A percentile compares a stretch with the other conserved stretches of the same genome.
Conservation (phyloP, 2,888 invertebrate genomes). For the Archaeoteleia sp. region DNA sequence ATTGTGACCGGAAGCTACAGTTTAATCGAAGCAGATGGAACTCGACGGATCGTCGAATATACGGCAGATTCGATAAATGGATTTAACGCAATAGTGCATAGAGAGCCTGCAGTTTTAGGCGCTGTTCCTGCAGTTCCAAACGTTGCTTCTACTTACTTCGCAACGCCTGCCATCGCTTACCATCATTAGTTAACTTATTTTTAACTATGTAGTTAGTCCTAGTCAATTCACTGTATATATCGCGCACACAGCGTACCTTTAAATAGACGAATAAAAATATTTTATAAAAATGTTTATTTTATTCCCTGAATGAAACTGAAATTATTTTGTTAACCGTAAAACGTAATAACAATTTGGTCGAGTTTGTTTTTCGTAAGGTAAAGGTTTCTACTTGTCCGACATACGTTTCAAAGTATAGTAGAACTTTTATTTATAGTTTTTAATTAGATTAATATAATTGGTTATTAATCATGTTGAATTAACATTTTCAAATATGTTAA, state of each 20-base stretch:
- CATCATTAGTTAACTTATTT: constrained; percentile 44
- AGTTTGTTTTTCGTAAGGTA: no score
- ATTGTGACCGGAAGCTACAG: no score
- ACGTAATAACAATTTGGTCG: no score
- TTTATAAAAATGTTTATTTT: background rate
- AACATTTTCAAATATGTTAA: no score
- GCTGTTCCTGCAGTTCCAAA: constrained; percentile 48
- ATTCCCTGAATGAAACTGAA: no score
- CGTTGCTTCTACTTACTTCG: constrained; percentile 28
- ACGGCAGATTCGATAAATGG: constrained; percentile 69
- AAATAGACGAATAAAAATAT: background rate
- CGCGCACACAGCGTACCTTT: no score
- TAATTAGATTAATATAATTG: no score
- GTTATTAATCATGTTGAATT: no score
- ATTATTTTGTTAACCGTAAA: no score
- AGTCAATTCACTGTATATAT: constrained; percentile 48
- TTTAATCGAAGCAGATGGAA: constrained; percentile 69
- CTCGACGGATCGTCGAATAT: constrained; percentile 67
- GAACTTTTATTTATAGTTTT: no score
- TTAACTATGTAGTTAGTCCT: constrained; percentile 50
- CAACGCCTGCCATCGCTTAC: constrained; percentile 52
- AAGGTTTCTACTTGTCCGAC: no score
- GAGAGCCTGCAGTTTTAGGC: constrained; percentile 64
- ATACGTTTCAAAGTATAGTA: no score
- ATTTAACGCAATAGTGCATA: constrained; percentile 69